A percentile compares a stretch with the other conserved stretches of the same genome.
These are phyloP conservation scores for Andrena marginata DNA, from an alignment of 2,888 invertebrate genomes.

Conservation along the genomic window DNA sequence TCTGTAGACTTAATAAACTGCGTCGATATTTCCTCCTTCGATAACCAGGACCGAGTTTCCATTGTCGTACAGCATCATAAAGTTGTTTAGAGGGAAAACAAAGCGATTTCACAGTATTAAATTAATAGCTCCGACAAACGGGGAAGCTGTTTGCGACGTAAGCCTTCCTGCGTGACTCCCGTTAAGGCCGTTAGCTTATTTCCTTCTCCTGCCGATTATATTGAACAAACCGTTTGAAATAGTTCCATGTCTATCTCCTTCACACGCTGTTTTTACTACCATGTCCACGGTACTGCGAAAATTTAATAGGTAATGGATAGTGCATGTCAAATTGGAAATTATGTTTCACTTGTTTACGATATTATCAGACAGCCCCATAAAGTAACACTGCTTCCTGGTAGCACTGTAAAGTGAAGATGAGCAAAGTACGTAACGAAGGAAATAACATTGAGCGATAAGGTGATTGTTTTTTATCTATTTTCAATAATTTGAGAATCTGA, in stretches of 20 bases:
- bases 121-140: conserved; percentile 73
- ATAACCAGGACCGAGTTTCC: neutral
- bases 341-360: neutral
- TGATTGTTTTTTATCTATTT: too few species aligned
- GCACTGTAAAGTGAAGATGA: too few species aligned
- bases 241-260: conserved; percentile 54
- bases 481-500: too few species aligned
- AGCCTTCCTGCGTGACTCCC: conserved; percentile 82
- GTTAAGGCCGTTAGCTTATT: conserved; percentile 79
- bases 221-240: conserved; percentile 76
- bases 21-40: conserved; percentile 29
- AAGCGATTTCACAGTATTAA: conserved; percentile 73
- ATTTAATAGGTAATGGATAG: neutral
- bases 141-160: conserved; percentile 75
- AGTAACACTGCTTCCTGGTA: too few species aligned
- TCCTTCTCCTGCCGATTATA: conserved; percentile 76
- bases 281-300: neutral
- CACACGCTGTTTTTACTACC: neutral
- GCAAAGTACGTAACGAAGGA: too few species aligned
- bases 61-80: conserved; percentile 33
- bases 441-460: too few species aligned
- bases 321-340: neutral
- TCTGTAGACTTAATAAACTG: neutral
- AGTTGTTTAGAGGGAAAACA: conserved; percentile 67
- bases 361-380: neutral